Percentiles rank a stretch among this genome's conserved stretches.
Conservation (phyloP, 1,140 invertebrate genomes). For the Amyelois transitella region DNA sequence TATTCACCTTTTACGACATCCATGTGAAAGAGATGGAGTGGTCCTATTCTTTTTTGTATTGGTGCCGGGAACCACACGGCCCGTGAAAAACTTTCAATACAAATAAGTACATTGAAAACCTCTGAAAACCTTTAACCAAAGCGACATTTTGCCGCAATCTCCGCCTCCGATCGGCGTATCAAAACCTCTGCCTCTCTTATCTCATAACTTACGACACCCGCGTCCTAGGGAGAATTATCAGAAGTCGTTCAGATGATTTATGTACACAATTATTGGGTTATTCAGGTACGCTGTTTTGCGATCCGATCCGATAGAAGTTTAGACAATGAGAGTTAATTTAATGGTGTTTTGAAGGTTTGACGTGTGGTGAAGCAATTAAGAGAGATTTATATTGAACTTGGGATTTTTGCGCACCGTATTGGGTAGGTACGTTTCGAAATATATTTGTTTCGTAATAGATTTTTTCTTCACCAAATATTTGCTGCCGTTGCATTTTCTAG, state of each 20-base stretch:
- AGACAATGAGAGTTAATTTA: conserved; percentile 67
- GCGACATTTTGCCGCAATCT: not conserved
- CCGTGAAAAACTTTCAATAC: too few species aligned
- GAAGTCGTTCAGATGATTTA: conserved; percentile 74
- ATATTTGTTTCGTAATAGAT: too few species aligned
- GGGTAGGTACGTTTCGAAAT: too few species aligned
- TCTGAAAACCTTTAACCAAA: too few species aligned
- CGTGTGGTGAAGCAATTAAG: not conserved
- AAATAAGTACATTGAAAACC: too few species aligned
- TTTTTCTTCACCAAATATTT: too few species aligned
- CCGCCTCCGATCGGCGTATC: not conserved
- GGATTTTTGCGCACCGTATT: too few species aligned
- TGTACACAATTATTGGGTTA: conserved; percentile 74
- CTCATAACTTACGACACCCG: conserved; percentile 21
- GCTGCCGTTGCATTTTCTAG: too few species aligned
- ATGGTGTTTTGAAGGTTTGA: conserved; percentile 30
- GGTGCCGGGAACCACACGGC: too few species aligned
- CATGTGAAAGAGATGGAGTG: too few species aligned
- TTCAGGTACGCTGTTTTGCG: conserved; percentile 63
- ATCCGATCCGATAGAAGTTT: conserved; percentile 57
- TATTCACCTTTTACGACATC: too few species aligned
- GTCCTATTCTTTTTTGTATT: too few species aligned
- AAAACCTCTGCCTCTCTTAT: not conserved
- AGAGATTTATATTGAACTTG: not conserved
- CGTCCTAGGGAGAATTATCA: conserved; percentile 66